These are phyloP conservation scores for Barypeithes pellucidus DNA, from an alignment of 2,888 invertebrate species.

Conservation along the genomic window DNA sequence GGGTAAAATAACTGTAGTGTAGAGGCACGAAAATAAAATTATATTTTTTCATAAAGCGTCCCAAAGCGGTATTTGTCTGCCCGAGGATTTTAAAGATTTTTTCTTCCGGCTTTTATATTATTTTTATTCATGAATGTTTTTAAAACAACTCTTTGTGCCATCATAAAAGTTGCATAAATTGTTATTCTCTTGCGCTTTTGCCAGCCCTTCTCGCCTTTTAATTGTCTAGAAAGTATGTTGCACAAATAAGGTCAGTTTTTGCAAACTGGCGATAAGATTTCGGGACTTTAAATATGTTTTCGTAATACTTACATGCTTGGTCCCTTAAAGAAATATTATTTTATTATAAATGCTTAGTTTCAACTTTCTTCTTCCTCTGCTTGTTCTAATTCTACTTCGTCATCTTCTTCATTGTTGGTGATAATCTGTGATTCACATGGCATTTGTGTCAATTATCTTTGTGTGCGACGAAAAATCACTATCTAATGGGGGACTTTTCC, in stretches of 20 bases:
- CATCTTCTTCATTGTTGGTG: no score
- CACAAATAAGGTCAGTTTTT: slow-evolving; percentile 28
- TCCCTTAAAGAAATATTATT: no score
- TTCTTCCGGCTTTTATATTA: slow-evolving; percentile 63
- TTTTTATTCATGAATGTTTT: slow-evolving; percentile 66
- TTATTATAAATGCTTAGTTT: no score
- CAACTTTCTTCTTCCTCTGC: no score
- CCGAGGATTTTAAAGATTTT: slow-evolving; percentile 63
- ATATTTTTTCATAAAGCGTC: slow-evolving; percentile 66
- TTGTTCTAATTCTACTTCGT: no score
- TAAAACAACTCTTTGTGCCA: slow-evolving; percentile 56
- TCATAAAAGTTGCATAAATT: slow-evolving; percentile 62
- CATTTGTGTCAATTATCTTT: no score
- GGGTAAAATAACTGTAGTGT: slow-evolving; percentile 61
- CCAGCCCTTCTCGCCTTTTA: slow-evolving; percentile 26
- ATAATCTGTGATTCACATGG: no score
- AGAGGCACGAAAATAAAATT: slow-evolving; percentile 65
- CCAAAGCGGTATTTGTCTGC: slow-evolving; percentile 65
- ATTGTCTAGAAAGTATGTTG: slow-evolving; percentile 26
- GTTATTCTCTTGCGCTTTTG: slow-evolving; percentile 46
- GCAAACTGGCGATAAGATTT: not conserved
- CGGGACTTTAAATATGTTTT: not conserved
- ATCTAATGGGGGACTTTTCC: no score
- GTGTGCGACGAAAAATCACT: no score
- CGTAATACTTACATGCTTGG: no score